Evolutionary conservation across 2,113 vertebrate species (phyloP), one percentile per base, ranked within the genome.

Genomic region (Struthio camelus): DNA sequence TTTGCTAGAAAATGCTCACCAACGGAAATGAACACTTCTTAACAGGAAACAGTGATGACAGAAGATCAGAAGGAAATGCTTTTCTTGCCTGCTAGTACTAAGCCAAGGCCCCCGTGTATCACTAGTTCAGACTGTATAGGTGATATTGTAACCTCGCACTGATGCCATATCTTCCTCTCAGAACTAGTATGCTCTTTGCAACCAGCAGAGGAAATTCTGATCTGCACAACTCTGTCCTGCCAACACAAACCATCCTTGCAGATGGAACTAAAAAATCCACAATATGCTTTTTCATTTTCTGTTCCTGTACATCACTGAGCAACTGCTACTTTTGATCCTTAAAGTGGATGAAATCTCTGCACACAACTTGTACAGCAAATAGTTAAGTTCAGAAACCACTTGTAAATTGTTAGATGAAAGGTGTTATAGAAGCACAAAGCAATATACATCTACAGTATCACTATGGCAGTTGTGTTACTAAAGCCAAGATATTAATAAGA

Each of bases 371-470:
- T 42, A 70, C 14, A 62, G 22, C 30, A 67, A 88, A 65, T 11
- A 85, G 46, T 25, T 44, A 87, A 71, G 86, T 91, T 93, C 66
- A 69, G 65, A 92, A 91, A 67, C 66, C 24, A 72, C 5, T 20
- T 69, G 12, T n/a, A 56, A 69, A 66, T 36, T 70, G 19, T 83
- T 56, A 88, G 48, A 42, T 65, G 48, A 85, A 79, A 72, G 38
- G 32, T 65, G 46, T 58, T 42, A 42, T 4, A 48, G 1, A 85
- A 44, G 22, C 11, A 73, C 32, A 88, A 70, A 75, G 17, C 42
- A 89, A 79, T 24, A 40, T 5, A 78, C 22, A 54, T 23, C 40
- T 80, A 62, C 20, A 51, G 15, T 12, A 64, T 24, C 50, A 40
- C 36, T 75, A 32, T 2, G 13, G 70, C 2, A 9, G 22, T 6